Evolutionary conservation across 2,113 vertebrate genomes (phyloP).

Genomic region (Urocitellus parryii): DNA sequence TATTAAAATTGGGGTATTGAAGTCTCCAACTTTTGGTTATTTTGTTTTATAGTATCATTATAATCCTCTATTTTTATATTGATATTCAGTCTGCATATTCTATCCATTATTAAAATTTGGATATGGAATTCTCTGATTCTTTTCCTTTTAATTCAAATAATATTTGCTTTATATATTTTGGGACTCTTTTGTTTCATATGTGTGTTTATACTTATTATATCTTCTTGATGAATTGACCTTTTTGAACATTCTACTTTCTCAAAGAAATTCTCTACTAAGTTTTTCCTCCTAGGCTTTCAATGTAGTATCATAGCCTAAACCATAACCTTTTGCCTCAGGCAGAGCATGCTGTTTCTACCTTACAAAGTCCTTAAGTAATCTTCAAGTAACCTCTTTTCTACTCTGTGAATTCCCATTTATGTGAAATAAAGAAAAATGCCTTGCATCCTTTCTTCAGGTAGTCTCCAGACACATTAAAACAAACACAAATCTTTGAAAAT

Average conservation of each 20-base stretch:
- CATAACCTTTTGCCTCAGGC: background rate
- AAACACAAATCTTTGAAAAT: too few relatives aligned
- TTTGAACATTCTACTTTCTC: background rate
- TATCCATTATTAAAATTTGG: background rate
- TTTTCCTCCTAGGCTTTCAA: background rate
- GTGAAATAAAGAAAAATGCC: too few relatives aligned
- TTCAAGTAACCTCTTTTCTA: background rate
- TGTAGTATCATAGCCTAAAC: background rate
- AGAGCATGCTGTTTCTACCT: background rate
- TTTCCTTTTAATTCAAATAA: too few relatives aligned
- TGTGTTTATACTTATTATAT: too few relatives aligned
- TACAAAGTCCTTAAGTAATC: background rate
- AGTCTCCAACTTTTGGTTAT: too few relatives aligned
- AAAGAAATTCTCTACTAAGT: background rate
- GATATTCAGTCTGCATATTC: background rate
- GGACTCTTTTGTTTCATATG: too few relatives aligned
- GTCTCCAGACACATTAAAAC: too few relatives aligned
- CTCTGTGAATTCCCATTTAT: too few relatives aligned
- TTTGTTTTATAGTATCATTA: background rate
- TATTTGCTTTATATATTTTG: too few relatives aligned
- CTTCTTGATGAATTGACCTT: too few relatives aligned
- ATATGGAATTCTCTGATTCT: background rate
- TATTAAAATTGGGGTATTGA: too few relatives aligned
- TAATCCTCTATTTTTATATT: background rate
- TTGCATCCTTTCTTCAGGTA: too few relatives aligned